Evolutionary conservation across 1,140 invertebrate genomes (phyloP).

Genomic region (Procambarus clarkii): DNA sequence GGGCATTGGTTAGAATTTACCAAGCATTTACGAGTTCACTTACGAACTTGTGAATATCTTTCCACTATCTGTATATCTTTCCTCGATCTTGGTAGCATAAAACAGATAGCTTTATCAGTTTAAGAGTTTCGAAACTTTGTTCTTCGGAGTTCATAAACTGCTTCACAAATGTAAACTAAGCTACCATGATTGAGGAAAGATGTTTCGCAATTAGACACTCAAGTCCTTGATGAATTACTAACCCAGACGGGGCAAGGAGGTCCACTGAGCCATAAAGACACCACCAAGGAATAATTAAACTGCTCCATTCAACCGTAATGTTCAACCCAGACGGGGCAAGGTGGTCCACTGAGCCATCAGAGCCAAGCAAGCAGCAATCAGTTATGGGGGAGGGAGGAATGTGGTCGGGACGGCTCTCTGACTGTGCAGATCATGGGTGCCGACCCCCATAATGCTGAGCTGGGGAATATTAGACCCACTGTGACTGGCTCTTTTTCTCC

Average conservation of each 20-base stretch:
- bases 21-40: too few relatives aligned
- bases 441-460: conserved; percentile 4
- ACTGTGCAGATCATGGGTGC: conserved; percentile 23
- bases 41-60: too few relatives aligned
- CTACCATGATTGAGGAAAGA: too few relatives aligned
- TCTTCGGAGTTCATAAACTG: too few relatives aligned
- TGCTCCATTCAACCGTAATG: neutral
- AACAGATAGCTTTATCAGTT: too few relatives aligned
- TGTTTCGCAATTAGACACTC: too few relatives aligned
- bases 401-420: neutral
- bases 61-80: too few relatives aligned
- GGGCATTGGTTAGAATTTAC: too few relatives aligned
- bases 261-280: neutral
- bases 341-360: neutral
- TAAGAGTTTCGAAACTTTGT: too few relatives aligned
- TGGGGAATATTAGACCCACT: neutral
- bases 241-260: neutral
- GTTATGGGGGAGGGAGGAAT: neutral
- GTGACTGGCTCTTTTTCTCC: neutral
- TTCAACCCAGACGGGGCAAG: neutral
- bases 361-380: conserved; percentile 4
- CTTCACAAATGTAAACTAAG: too few relatives aligned
- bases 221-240: too few relatives aligned
- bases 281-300: neutral
- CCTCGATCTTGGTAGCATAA: too few relatives aligned